Conservation (phyloP, 2,797 vertebrate genomes). For the Sardinella longiceps region DNA sequence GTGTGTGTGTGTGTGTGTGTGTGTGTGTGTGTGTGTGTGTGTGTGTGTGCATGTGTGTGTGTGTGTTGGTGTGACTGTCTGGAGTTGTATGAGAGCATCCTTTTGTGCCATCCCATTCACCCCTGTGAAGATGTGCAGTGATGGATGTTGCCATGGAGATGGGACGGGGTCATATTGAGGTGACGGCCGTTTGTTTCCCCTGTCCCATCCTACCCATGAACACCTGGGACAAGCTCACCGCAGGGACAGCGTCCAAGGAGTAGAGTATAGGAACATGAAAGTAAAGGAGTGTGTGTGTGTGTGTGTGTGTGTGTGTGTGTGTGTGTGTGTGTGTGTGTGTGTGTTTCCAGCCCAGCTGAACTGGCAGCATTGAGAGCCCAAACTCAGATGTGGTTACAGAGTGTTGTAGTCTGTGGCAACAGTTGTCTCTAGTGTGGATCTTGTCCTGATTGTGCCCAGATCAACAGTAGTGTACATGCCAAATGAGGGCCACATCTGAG, state of each 20-base stretch:
- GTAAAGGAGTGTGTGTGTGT: conserved; percentile 35
- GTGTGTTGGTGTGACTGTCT: neutral
- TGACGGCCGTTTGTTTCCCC: conserved; percentile 1
- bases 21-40: no score
- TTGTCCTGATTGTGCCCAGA: conserved; percentile 40
- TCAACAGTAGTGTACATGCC: conserved; percentile 51
- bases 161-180: neutral
- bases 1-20: neutral
- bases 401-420: neutral
- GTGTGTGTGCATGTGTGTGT: neutral
- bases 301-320: conserved; percentile 31
- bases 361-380: conserved; percentile 69
- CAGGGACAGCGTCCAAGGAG: neutral
- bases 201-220: neutral
- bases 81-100: neutral
- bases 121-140: conserved; percentile 27
- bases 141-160: conserved; percentile 31
- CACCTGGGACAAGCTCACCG: neutral
- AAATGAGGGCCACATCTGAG: neutral
- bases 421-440: neutral
- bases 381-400: neutral
- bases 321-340: conserved; percentile 58
- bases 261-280: neutral
- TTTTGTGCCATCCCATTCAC: conserved; percentile 21
- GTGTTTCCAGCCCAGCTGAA: conserved; percentile 43